Evolutionary conservation across 2,888 invertebrate species (phyloP).

Genomic region (Cerceris rybyensis): DNA sequence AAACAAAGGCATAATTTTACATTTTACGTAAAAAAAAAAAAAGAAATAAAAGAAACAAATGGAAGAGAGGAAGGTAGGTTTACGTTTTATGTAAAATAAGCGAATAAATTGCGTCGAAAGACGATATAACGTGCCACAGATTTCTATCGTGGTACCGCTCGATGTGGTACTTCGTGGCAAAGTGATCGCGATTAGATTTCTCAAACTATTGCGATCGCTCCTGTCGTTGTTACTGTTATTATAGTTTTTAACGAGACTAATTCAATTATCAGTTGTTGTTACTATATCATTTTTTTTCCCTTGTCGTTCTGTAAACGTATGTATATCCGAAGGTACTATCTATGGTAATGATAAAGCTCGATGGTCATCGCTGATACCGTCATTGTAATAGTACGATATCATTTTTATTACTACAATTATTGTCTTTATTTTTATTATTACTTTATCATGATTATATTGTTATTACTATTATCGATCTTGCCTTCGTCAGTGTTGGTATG

Average conservation of each 20-base stretch:
- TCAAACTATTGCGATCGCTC: conserved; percentile 4
- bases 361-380: conserved; percentile 18
- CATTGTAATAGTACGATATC: conserved; percentile 27
- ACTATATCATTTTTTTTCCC: neutral
- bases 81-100: neutral
- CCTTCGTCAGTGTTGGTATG: conserved; percentile 20
- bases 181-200: conserved; percentile 1
- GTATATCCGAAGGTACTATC: neutral
- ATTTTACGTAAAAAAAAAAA: too few relatives aligned
- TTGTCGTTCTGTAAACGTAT: conserved; percentile 11
- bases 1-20: too few relatives aligned
- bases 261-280: conserved; percentile 44
- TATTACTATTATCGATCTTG: conserved; percentile 25
- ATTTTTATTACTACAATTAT: conserved; percentile 30
- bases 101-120: neutral
- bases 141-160: conserved; percentile 7
- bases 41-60: too few relatives aligned
- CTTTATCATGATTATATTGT: conserved; percentile 7
- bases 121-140: neutral
- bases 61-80: too few relatives aligned
- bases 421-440: conserved; percentile 32
- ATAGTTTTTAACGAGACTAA: conserved; percentile 52
- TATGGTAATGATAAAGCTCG: conserved; percentile 26
- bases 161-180: conserved; percentile 13
- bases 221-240: conserved; percentile 52